phyloP scores from a whole-genome alignment of 2,888 invertebrate species.

The Temnothorax ravouxi region DNA sequence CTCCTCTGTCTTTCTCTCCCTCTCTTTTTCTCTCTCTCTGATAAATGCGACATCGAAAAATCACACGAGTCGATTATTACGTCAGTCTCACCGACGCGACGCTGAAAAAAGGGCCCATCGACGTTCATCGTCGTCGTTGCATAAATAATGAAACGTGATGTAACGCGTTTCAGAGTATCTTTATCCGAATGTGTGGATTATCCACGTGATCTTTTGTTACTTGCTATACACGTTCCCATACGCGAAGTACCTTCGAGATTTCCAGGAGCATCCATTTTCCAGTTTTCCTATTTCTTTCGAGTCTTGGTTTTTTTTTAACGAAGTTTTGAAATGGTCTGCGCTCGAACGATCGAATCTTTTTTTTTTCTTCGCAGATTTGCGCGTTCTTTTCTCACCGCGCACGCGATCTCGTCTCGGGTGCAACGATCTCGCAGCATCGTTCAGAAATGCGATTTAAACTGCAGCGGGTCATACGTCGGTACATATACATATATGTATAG shows the following conservation, averaged over 20 bases:
- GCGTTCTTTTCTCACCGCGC: not conserved
- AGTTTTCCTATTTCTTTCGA: not conserved
- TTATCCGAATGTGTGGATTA: constrained; percentile 6
- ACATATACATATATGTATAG: constrained; percentile 56
- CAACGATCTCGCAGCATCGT: constrained; percentile 66
- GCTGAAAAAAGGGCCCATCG: not conserved
- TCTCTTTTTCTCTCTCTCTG: not conserved
- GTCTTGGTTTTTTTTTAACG: not conserved
- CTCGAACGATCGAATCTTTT: not conserved
- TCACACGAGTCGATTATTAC: constrained; percentile 34
- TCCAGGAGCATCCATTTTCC: not conserved
- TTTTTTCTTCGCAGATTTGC: not conserved
- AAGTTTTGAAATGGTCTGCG: not conserved
- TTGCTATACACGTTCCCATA: not conserved
- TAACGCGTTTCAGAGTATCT: constrained; percentile 2
- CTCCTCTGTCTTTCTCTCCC: not conserved
- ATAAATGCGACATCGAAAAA: constrained; percentile 28
- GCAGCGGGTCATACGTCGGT: constrained; percentile 35
- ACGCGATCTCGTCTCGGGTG: constrained; percentile 51
- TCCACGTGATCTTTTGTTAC: not conserved
- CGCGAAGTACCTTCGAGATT: not conserved
- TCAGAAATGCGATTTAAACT: constrained; percentile 71
- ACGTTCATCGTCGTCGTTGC: not conserved
- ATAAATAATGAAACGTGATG: constrained; percentile 25
- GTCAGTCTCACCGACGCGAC: not conserved